phyloP scores from a whole-genome alignment of 1,140 invertebrate species.

The Achatina immaculata region DNA sequence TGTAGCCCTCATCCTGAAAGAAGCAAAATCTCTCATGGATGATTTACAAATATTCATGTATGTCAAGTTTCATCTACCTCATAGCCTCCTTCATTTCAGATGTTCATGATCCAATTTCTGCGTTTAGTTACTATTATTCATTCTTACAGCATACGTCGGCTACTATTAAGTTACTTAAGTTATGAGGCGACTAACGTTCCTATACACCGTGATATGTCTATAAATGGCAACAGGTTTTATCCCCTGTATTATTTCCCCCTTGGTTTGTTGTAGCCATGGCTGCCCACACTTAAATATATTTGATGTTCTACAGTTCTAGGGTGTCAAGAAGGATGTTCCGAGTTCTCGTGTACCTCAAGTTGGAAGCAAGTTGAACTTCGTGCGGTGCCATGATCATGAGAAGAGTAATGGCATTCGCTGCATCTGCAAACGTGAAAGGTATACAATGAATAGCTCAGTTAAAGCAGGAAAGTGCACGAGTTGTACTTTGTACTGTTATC shows the following conservation, averaged over 20 bases:
- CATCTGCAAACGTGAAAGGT: slow-evolving; percentile 28
- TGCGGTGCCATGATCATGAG: slow-evolving; percentile 21
- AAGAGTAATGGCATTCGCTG: slow-evolving; percentile 32
- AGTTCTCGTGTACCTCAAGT: neutral
- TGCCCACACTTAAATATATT: neutral
- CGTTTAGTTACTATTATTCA: no score
- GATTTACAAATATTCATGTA: no score
- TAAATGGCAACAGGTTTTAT: slow-evolving; percentile 34
- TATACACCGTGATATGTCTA: slow-evolving; percentile 12
- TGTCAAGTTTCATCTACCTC: no score
- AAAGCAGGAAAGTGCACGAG: no score
- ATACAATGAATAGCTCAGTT: no score
- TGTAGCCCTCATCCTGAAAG: no score
- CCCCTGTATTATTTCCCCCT: slow-evolving; percentile 28
- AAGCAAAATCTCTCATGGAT: no score
- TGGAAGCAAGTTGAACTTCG: neutral
- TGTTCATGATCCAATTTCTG: no score
- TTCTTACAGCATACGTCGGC: no score
- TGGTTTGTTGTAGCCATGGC: slow-evolving; percentile 31
- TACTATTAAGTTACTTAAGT: no score
- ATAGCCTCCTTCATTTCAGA: no score
- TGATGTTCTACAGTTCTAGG: neutral
- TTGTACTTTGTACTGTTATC: no score
- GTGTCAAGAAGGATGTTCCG: neutral
- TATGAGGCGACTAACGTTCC: neutral